Percentiles rank a stretch among this genome's conserved stretches.
Conservation (phyloP, 2,797 vertebrate genomes). For the Rhinoraja longicauda region DNA sequence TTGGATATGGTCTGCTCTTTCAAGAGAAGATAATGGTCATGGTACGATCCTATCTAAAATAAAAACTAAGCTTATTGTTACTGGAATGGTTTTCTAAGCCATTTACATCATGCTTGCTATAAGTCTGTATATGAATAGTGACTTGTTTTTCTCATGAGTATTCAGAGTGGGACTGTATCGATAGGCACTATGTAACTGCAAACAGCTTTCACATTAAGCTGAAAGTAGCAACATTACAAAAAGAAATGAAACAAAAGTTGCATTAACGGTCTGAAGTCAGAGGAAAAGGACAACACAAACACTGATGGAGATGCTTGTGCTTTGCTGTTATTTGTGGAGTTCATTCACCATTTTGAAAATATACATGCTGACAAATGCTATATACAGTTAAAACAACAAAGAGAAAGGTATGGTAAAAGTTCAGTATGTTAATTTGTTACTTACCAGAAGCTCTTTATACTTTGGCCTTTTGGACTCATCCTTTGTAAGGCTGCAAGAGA, state of each 20-base stretch:
- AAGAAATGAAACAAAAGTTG: neutral
- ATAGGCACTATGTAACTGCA: neutral
- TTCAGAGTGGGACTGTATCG: neutral
- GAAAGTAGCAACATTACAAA: neutral
- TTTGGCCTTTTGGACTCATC: constrained; percentile 98
- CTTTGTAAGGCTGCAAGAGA: constrained; percentile 85
- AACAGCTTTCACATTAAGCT: neutral
- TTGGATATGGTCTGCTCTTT: neutral
- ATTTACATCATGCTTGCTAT: neutral
- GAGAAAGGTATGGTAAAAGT: neutral
- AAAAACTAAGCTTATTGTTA: neutral
- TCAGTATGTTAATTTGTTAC: constrained; percentile 47
- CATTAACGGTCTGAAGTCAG: neutral
- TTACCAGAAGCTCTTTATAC: constrained; percentile 97
- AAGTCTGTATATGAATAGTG: neutral
- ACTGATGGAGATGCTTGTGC: neutral
- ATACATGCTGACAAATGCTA: neutral
- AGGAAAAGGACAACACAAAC: neutral
- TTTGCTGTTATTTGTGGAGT: neutral
- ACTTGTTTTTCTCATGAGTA: neutral
- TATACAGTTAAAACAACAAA: neutral
- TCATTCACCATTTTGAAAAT: neutral
- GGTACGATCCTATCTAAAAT: neutral
- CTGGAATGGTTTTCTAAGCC: neutral
- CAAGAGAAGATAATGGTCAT: neutral